These are phyloP conservation scores for Salvelinus fontinalis DNA, from an alignment of 2,113 vertebrate species.

Conservation along the genomic window DNA sequence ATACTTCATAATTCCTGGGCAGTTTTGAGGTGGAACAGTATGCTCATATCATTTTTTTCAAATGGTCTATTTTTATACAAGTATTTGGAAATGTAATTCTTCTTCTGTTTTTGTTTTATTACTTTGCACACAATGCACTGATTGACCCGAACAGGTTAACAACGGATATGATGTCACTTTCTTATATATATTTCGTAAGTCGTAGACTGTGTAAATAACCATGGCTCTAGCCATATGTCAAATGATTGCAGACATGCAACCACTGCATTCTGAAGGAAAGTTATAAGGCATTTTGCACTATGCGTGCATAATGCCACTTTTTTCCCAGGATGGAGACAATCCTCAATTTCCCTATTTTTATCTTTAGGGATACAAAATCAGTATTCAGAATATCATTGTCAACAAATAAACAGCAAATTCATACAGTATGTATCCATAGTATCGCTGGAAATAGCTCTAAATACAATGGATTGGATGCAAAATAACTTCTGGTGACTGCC, in stretches of 20 bases:
- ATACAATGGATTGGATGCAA: neutral
- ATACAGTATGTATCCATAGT: neutral
- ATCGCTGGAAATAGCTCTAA: neutral
- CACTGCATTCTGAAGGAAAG: constrained; percentile 18
- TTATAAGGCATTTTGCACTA: constrained; percentile 45
- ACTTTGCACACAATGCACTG: constrained; percentile 54
- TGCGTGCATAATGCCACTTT: constrained; percentile 31
- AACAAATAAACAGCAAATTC: no score
- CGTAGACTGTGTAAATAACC: constrained; percentile 19
- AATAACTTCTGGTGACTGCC: neutral
- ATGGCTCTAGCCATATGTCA: constrained; percentile 52
- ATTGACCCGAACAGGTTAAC: constrained; percentile 48
- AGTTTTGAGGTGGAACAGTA: neutral
- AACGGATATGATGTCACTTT: constrained; percentile 64
- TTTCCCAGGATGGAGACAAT: neutral
- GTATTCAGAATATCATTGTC: no score
- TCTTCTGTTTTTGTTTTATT: constrained; percentile 10
- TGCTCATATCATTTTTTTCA: neutral
- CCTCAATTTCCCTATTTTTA: neutral
- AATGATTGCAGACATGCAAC: constrained; percentile 28
- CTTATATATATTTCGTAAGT: constrained; percentile 40
- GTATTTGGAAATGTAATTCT: constrained; percentile 7
- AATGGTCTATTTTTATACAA: constrained; percentile 52
- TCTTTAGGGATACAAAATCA: neutral
- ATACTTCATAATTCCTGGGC: constrained; percentile 16